phyloP scores from a whole-genome alignment of 2,113 vertebrate genomes.

The Marcusenius ussheri region DNA sequence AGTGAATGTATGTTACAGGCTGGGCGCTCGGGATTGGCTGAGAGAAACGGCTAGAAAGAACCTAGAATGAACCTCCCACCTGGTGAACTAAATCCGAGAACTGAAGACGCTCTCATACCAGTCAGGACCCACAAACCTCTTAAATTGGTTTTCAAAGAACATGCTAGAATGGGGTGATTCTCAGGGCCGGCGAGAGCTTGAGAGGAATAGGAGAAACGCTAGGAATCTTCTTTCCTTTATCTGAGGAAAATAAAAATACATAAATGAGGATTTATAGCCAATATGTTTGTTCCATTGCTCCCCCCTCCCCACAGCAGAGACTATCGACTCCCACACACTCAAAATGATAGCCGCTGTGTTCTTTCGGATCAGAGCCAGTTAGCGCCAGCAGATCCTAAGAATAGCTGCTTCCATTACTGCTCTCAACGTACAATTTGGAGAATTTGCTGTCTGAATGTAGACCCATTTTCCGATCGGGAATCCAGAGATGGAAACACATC shows the following conservation, averaged over 20 bases:
- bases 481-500: slow-evolving; percentile 4
- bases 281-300: slow-evolving; percentile 25
- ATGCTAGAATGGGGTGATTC: not conserved
- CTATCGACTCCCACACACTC: slow-evolving; percentile 34
- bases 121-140: not conserved
- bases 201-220: not conserved
- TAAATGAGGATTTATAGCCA: slow-evolving; percentile 32
- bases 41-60: not conserved
- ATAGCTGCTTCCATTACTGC: slow-evolving; percentile 34
- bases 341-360: slow-evolving; percentile 27
- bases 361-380: slow-evolving; percentile 32
- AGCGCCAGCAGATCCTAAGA: slow-evolving; percentile 32
- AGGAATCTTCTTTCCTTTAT: slow-evolving; percentile 24
- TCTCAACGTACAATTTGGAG: slow-evolving; percentile 19
- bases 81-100: not conserved
- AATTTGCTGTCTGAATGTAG: slow-evolving; percentile 11
- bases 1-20: not conserved
- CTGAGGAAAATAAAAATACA: slow-evolving; percentile 15
- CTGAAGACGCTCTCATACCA: not conserved
- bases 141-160: not conserved
- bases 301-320: slow-evolving; percentile 23
- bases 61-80: not conserved
- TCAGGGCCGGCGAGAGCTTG: not conserved
- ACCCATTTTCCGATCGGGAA: slow-evolving; percentile 8
- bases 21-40: not conserved